These are phyloP conservation scores for Coilia nasus DNA, from an alignment of 2,797 vertebrate genomes.

Conservation along the genomic window DNA sequence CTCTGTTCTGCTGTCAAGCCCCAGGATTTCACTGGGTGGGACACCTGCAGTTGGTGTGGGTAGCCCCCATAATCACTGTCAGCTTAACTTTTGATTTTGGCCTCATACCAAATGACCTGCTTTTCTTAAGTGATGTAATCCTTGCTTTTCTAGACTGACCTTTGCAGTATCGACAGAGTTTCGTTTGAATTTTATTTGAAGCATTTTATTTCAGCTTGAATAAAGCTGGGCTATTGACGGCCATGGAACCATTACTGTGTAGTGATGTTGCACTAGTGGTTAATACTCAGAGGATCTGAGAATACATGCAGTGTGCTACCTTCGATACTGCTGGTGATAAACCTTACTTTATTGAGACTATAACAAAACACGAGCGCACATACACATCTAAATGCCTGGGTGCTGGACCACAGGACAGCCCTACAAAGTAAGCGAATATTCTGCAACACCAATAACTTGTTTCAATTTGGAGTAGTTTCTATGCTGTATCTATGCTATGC, in stretches of 20 bases:
- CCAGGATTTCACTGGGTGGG: slow-evolving; percentile 14
- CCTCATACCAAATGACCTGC: not conserved
- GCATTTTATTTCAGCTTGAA: not conserved
- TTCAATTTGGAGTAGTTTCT: too few relatives aligned
- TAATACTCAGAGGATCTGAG: not conserved
- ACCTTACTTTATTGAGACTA: not conserved
- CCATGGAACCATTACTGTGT: not conserved
- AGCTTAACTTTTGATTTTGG: slow-evolving; percentile 21
- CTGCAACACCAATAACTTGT: too few relatives aligned
- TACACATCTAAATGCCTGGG: too few relatives aligned
- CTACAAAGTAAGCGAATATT: too few relatives aligned
- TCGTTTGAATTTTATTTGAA: not conserved
- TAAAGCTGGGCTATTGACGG: not conserved
- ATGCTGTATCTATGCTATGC: too few relatives aligned
- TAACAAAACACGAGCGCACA: too few relatives aligned
- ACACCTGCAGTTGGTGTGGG: slow-evolving; percentile 63
- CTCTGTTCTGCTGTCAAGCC: not conserved
- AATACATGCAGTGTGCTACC: not conserved
- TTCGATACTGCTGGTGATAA: not conserved
- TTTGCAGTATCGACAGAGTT: not conserved
- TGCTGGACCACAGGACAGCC: too few relatives aligned
- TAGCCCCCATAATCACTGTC: slow-evolving; percentile 54
- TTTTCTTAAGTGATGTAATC: not conserved
- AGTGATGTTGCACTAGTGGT: not conserved
- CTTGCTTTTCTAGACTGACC: not conserved